A percentile compares a stretch with the other conserved stretches of the same genome.
phyloP scores from a whole-genome alignment of 35 echinoderm and acorn worm genomes.

The Anneissia japonica region DNA sequence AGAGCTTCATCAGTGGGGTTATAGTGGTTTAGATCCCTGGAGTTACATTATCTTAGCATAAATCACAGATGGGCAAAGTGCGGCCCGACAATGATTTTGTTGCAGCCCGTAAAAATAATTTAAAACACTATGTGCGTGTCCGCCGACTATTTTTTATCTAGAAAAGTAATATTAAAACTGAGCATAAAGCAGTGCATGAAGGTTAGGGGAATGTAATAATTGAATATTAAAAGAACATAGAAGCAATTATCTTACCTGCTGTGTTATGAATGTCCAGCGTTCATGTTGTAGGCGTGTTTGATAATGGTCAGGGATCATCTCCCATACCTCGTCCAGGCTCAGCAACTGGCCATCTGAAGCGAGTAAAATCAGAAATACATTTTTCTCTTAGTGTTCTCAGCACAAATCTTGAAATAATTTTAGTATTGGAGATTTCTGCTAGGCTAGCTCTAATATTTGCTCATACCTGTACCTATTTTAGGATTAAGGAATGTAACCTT shows the following conservation, averaged over 20 bases:
- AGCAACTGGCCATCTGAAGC: conserved; percentile 74
- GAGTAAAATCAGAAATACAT: background rate
- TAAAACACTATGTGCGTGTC: no score
- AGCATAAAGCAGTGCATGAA: no score
- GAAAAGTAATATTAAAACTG: no score
- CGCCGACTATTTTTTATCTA: no score
- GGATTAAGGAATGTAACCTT: background rate
- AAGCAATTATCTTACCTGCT: conserved; percentile 71
- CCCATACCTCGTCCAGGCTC: conserved; percentile 77
- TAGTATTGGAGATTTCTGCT: background rate
- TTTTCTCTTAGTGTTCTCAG: background rate
- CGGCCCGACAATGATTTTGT: no score
- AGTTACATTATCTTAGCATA: no score
- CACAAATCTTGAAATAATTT: background rate
- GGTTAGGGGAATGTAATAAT: no score
- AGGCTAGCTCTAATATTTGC: background rate
- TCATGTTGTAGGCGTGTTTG: conserved; percentile 60
- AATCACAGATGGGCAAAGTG: no score
- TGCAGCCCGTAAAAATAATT: no score
- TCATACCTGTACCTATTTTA: background rate
- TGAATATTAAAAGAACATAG: no score
- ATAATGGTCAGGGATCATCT: conserved; percentile 33
- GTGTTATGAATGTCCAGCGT: conserved; percentile 83
- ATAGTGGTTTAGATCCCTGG: no score
- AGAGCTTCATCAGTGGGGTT: no score